A percentile compares a stretch with the other conserved stretches of the same genome.
Evolutionary conservation across 1,140 invertebrate genomes (phyloP).

Genomic region (Druon quercuslanigerum): DNA sequence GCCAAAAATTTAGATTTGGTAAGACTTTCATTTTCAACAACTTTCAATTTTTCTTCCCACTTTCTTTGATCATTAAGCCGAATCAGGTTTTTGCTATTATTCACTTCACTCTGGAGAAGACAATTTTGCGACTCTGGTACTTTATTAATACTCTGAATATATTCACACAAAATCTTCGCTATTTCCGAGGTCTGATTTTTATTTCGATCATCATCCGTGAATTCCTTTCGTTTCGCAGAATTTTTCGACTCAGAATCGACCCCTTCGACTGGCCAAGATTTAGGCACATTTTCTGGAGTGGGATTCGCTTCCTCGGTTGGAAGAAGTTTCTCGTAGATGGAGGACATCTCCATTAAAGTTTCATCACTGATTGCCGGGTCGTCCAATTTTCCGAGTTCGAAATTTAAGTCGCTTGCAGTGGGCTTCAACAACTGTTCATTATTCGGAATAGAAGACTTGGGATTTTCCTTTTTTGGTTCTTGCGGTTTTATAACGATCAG

Average conservation of each 20-base stretch:
- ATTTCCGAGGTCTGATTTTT: not conserved
- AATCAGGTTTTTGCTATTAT: not conserved
- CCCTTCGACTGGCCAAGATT: conserved; percentile 30
- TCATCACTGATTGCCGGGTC: not conserved
- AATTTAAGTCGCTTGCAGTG: not conserved
- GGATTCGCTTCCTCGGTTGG: not conserved
- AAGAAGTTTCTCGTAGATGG: not conserved
- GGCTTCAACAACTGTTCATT: not conserved
- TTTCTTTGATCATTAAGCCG: not conserved
- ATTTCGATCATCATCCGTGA: not conserved
- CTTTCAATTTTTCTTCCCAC: not conserved
- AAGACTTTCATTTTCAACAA: too few species aligned
- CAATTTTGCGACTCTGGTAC: not conserved
- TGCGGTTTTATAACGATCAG: conserved; percentile 44
- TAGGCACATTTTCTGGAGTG: not conserved
- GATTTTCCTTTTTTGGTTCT: not conserved
- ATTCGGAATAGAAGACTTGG: not conserved
- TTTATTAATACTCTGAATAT: not conserved
- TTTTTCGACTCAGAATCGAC: not conserved
- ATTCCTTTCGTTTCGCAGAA: not conserved
- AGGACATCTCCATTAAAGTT: not conserved
- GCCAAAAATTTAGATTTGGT: not conserved
- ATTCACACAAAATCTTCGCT: not conserved
- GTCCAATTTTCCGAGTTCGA: not conserved
- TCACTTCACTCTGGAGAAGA: not conserved